Evolutionary conservation across 2,797 vertebrate genomes (phyloP).

Genomic region (Sebastes minor): DNA sequence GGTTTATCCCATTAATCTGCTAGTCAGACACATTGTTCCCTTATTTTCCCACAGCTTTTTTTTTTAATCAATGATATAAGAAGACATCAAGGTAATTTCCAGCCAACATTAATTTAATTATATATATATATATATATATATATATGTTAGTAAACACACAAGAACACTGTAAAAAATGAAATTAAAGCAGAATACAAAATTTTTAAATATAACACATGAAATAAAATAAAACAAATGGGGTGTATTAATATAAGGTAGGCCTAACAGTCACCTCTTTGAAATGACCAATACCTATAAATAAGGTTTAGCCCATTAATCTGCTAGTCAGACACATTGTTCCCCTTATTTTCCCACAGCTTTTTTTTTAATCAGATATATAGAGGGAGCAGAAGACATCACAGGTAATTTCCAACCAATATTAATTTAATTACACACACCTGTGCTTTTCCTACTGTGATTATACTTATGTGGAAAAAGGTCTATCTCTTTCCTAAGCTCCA

Average conservation of each 20-base stretch:
- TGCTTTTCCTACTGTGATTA: neutral
- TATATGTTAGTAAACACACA: too few species aligned
- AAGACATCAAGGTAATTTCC: neutral
- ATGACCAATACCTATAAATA: neutral
- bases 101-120: neutral
- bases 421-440: neutral
- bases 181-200: neutral
- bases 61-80: neutral
- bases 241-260: neutral
- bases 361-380: neutral
- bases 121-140: too few species aligned
- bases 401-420: neutral
- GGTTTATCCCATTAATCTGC: neutral
- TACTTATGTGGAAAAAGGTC: neutral
- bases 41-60: neutral
- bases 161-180: neutral
- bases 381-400: neutral
- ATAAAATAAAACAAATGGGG: neutral
- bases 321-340: neutral
- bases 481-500: neutral
- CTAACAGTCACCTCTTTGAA: neutral
- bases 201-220: neutral
- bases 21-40: neutral
- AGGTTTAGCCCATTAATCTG: neutral
- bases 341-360: neutral